Evolutionary conservation across 1,140 invertebrate species (phyloP).

Genomic region (Saccostrea echinata): DNA sequence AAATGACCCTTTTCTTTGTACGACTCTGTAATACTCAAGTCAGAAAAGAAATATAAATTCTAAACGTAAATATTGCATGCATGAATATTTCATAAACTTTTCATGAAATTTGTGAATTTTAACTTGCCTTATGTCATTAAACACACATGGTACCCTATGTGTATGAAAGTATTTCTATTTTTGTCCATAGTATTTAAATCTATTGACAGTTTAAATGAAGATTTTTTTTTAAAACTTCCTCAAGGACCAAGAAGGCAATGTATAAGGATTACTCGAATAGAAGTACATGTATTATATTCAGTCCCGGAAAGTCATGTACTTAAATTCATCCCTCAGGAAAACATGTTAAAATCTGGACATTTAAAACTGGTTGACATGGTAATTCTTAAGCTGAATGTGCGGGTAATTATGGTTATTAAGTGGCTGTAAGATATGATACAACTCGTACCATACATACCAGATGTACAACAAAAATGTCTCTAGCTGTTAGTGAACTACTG

Average conservation of each 20-base stretch:
- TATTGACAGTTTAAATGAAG: not conserved
- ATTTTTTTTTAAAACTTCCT: not conserved
- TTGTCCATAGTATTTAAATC: not conserved
- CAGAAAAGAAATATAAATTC: too few relatives aligned
- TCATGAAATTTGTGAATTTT: too few relatives aligned
- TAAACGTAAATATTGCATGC: too few relatives aligned
- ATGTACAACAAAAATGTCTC: not conserved
- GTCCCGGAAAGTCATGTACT: not conserved
- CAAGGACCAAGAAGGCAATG: not conserved
- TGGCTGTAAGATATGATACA: not conserved
- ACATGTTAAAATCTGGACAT: not conserved
- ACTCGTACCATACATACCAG: not conserved
- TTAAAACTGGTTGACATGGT: constrained; percentile 1
- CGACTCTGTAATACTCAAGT: too few relatives aligned
- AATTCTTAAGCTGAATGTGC: not conserved
- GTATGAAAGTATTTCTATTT: not conserved
- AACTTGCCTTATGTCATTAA: too few relatives aligned
- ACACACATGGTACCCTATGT: too few relatives aligned
- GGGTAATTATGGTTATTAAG: not conserved
- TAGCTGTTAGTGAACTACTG: not conserved
- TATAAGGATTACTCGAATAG: too few relatives aligned
- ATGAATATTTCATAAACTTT: too few relatives aligned
- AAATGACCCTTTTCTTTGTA: not conserved
- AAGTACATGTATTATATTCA: not conserved
- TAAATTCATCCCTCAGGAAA: constrained; percentile 14